Evolutionary conservation across 2,113 vertebrate genomes (phyloP).

Genomic region (Bubo blakistoni): DNA sequence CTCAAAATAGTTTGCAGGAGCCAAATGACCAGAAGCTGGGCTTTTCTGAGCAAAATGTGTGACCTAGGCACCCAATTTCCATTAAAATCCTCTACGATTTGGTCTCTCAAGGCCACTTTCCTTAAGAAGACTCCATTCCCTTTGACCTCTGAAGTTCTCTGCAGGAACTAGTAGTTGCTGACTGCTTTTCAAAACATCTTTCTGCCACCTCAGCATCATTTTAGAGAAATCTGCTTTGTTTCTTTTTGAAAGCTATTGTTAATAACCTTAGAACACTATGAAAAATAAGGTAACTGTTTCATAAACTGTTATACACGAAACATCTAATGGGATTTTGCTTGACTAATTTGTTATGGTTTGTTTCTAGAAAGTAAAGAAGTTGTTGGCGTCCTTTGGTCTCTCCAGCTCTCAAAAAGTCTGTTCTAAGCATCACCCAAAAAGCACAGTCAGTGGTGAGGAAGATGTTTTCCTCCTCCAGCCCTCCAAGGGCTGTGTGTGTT

Average conservation of each 20-base stretch:
- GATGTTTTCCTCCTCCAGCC: neutral
- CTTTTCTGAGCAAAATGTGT: neutral
- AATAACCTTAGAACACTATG: neutral
- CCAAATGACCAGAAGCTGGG: neutral
- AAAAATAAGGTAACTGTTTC: neutral
- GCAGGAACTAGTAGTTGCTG: neutral
- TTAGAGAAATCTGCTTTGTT: neutral
- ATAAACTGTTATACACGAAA: neutral
- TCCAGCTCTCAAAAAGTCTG: neutral
- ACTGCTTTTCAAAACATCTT: neutral
- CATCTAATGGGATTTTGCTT: neutral
- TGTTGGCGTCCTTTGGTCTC: neutral
- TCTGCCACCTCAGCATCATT: neutral
- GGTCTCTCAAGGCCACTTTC: neutral
- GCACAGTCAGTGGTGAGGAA: fast-evolving
- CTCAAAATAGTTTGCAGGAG: neutral
- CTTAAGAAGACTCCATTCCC: neutral
- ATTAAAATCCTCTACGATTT: neutral
- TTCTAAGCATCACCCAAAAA: neutral
- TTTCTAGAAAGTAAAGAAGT: neutral
- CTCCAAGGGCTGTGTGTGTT: neutral
- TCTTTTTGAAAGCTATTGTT: neutral
- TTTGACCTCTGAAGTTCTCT: neutral
- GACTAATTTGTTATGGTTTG: neutral
- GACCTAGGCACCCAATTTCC: neutral